Evolutionary conservation across 2,797 vertebrate species (phyloP).

Genomic region (Hydrocynus forskahlii): DNA sequence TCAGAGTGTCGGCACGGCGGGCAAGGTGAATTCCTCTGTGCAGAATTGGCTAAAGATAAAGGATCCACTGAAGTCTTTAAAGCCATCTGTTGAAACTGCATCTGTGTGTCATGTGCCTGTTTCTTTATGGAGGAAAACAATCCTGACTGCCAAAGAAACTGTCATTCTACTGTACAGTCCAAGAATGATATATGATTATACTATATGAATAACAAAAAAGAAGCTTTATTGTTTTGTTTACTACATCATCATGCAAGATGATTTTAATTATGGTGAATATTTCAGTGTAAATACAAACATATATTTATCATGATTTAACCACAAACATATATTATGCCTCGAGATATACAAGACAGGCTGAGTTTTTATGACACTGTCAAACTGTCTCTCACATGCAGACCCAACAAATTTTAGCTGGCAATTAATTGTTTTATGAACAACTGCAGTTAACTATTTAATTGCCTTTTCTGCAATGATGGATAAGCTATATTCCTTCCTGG

Average conservation of each 20-base stretch:
- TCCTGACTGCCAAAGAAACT: conserved; percentile 40
- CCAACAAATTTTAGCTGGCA: no score
- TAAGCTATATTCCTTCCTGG: no score
- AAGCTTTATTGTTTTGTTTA: conserved; percentile 16
- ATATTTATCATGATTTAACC: not conserved
- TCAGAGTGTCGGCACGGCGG: conserved; percentile 31
- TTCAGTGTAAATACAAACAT: not conserved
- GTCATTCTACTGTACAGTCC: conserved; percentile 38
- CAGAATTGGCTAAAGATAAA: conserved; percentile 70
- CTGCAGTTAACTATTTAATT: no score
- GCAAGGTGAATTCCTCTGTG: conserved; percentile 63
- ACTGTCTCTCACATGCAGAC: no score
- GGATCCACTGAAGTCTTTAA: conserved; percentile 15
- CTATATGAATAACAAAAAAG: not conserved
- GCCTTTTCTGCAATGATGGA: no score
- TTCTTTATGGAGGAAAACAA: conserved; percentile 11
- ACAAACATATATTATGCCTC: not conserved
- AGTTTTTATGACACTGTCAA: no score
- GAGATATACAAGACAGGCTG: no score
- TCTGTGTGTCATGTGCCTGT: conserved; percentile 71
- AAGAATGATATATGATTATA: not conserved
- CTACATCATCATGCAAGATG: conserved; percentile 62
- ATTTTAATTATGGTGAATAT: conserved; percentile 66
- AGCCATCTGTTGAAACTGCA: conserved; percentile 63
- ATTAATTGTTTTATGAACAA: no score